Percentiles rank a stretch among this genome's conserved stretches.
phyloP scores from a whole-genome alignment of 1,140 invertebrate genomes.

The Ceratosolen solmsi region DNA sequence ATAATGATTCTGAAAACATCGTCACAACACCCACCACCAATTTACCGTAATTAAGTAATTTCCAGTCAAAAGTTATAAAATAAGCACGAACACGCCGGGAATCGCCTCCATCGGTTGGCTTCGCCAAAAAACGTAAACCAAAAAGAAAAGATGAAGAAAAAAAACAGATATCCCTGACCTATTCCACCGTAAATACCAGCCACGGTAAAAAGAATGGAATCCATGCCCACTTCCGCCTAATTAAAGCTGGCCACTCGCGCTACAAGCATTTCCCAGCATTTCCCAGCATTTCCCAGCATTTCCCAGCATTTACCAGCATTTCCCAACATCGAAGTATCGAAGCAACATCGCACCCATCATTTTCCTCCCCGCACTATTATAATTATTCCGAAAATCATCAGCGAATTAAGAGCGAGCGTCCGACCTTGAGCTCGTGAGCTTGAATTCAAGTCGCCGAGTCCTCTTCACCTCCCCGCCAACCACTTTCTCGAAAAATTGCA shows the following conservation, averaged over 20 bases:
- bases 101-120: no score
- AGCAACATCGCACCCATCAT: background rate
- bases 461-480: background rate
- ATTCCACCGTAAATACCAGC: no score
- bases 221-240: background rate
- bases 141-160: background rate
- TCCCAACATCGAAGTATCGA: no score
- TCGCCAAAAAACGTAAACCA: no score
- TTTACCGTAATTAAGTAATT: constrained; percentile 23
- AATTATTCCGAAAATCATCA: constrained; percentile 7
- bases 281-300: no score
- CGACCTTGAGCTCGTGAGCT: constrained; percentile 9
- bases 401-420: constrained; percentile 52
- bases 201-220: background rate
- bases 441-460: background rate
- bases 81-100: background rate
- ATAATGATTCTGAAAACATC: background rate
- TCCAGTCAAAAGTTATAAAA: background rate
- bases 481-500: constrained; percentile 40
- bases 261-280: no score
- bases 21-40: background rate
- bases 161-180: background rate
- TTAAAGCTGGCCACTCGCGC: background rate
- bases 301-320: no score
- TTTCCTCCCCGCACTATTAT: background rate